These are phyloP conservation scores for Hyposoter didymator DNA, from an alignment of 2,888 invertebrate genomes.

Conservation along the genomic window DNA sequence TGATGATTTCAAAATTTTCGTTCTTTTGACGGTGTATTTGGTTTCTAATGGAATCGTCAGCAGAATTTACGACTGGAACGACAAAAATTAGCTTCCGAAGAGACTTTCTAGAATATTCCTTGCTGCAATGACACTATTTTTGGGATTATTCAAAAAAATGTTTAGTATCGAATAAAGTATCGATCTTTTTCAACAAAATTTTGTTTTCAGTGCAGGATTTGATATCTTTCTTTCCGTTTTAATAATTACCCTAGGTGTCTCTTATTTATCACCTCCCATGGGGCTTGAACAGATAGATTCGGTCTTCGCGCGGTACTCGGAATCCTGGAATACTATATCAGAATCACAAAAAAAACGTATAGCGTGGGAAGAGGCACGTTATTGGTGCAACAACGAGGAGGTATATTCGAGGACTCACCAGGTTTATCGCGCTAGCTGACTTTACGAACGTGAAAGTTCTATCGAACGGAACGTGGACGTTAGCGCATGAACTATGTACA, in stretches of 20 bases:
- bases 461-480: constrained; percentile 8
- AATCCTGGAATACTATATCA: background rate
- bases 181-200: too few species aligned
- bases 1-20: too few species aligned
- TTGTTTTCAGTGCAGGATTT: too few species aligned
- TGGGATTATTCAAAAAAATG: too few species aligned
- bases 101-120: too few species aligned
- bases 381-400: background rate
- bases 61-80: too few species aligned
- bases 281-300: background rate
- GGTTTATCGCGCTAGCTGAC: background rate
- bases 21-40: too few species aligned
- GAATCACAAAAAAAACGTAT: background rate
- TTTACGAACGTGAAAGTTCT: background rate
- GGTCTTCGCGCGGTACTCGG: background rate
- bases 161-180: too few species aligned
- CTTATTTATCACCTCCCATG: background rate
- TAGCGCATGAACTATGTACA: constrained; percentile 4
- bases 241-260: background rate
- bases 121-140: too few species aligned
- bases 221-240: background rate
- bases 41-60: too few species aligned
- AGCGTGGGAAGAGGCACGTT: background rate
- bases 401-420: background rate
- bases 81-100: too few species aligned